Conservation (phyloP, 2,113 vertebrate genomes). For the Platichthys flesus region DNA sequence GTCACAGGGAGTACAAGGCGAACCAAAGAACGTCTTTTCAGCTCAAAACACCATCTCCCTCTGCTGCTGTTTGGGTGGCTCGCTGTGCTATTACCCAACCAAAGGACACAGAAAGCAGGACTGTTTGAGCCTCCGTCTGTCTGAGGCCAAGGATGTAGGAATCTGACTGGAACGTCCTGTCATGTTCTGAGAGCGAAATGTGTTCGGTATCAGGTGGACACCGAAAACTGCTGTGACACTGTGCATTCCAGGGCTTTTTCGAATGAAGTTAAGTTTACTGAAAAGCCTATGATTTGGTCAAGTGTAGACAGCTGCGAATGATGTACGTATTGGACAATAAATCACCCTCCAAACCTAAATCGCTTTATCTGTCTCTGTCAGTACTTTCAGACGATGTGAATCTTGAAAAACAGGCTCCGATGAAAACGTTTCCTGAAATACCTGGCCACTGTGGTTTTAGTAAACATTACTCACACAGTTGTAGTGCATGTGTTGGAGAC, state of each 20-base stretch:
- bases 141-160: slow-evolving; percentile 54
- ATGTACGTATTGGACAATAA: not conserved
- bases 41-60: slow-evolving; percentile 57
- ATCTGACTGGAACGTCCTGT: not conserved
- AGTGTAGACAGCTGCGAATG: not conserved
- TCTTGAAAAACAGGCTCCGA: not conserved
- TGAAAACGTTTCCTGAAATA: no score
- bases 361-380: not conserved
- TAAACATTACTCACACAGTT: no score
- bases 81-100: slow-evolving; percentile 52
- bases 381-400: not conserved
- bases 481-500: not conserved
- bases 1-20: slow-evolving; percentile 65
- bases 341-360: not conserved
- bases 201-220: no score
- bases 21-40: slow-evolving; percentile 62
- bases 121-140: slow-evolving; percentile 43
- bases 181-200: not conserved
- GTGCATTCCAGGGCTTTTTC: not conserved
- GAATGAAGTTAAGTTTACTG: not conserved
- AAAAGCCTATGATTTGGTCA: not conserved
- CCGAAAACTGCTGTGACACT: not conserved
- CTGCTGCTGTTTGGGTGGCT: slow-evolving; percentile 68
- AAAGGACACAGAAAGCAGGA: slow-evolving; percentile 49
- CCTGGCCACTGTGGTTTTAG: no score